Evolutionary conservation across 1,140 invertebrate species (phyloP).

Genomic region (Sesamia nonagrioides): DNA sequence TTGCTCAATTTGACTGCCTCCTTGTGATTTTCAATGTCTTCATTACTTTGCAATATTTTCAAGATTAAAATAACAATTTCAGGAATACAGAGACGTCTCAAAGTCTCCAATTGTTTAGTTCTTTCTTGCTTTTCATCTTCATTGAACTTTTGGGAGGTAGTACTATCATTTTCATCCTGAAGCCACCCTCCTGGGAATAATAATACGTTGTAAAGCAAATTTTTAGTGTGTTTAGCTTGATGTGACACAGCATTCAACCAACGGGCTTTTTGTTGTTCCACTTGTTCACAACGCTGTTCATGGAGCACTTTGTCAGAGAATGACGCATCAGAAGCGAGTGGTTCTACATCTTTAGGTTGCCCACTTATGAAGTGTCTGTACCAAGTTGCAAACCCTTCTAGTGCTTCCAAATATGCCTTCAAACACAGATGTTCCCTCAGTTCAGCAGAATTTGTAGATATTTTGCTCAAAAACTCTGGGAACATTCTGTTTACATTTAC

Average conservation of each 20-base stretch:
- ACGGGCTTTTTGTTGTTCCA: constrained; percentile 92
- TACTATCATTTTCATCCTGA: constrained; percentile 89
- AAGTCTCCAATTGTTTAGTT: constrained; percentile 90
- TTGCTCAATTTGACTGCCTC: constrained; percentile 94
- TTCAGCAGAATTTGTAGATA: constrained; percentile 86
- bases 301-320: constrained; percentile 96
- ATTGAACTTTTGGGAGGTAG: constrained; percentile 77
- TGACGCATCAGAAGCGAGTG: constrained; percentile 88
- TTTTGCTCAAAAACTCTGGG: constrained; percentile 74
- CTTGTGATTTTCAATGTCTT: constrained; percentile 92
- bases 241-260: constrained; percentile 90
- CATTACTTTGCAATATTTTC: constrained; percentile 93
- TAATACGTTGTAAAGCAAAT: constrained; percentile 95
- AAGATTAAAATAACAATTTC: constrained; percentile 94
- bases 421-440: constrained; percentile 93
- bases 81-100: constrained; percentile 94
- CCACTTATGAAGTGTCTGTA: constrained; percentile 94
- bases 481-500: constrained; percentile 85
- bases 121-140: constrained; percentile 87
- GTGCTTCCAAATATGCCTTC: constrained; percentile 93
- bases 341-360: constrained; percentile 90
- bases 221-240: constrained; percentile 89
- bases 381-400: constrained; percentile 96
- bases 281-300: constrained; percentile 94
- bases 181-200: constrained; percentile 97